Percentiles rank a stretch among this genome's conserved stretches.
Evolutionary conservation across 1,140 invertebrate species (phyloP).

Genomic region (Sarcophaga peregrina): DNA sequence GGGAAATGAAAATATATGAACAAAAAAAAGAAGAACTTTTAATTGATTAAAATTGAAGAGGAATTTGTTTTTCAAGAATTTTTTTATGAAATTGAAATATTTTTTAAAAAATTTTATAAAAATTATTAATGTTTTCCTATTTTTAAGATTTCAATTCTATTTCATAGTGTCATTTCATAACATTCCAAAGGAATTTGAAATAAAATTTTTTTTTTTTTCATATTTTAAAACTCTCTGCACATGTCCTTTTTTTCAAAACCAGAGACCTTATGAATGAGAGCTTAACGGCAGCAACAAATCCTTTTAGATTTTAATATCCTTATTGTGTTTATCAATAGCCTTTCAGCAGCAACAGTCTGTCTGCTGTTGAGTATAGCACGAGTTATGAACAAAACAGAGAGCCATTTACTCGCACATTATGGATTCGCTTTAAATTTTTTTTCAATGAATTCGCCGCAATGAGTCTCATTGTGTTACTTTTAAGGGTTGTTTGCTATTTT

Average conservation of each 20-base stretch:
- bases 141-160: no score
- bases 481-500: no score
- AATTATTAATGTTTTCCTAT: constrained; percentile 36
- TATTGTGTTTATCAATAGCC: not conserved
- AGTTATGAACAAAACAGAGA: constrained; percentile 36
- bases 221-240: constrained; percentile 33
- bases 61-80: no score
- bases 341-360: constrained; percentile 34
- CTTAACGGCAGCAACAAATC: not conserved
- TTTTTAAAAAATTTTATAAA: not conserved
- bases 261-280: not conserved
- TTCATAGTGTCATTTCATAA: no score
- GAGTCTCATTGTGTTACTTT: not conserved
- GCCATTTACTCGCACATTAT: constrained; percentile 6
- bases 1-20: no score
- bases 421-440: constrained; percentile 4
- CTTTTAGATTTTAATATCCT: not conserved
- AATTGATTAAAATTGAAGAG: no score
- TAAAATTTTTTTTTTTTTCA: not conserved
- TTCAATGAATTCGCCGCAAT: not conserved
- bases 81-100: constrained; percentile 18
- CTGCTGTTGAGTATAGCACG: constrained; percentile 28
- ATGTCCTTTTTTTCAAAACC: constrained; percentile 43
- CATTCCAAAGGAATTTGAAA: no score
- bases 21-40: no score